Conservation (phyloP, 2,113 vertebrate species). For the Brienomyrus brachyistius region DNA sequence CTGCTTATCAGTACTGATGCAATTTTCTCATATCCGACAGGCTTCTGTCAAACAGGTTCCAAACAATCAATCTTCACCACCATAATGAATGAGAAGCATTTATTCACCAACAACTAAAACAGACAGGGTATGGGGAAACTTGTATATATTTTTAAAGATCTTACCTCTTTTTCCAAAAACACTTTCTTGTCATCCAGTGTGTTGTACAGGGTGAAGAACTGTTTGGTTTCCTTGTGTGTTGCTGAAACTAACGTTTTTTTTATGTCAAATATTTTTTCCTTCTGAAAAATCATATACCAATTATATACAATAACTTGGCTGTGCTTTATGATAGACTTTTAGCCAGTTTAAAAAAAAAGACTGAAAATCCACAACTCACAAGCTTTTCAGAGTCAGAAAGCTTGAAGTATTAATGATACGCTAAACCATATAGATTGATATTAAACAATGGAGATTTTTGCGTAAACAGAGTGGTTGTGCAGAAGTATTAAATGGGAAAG, state of each 20-base stretch:
- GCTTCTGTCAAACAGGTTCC: not conserved
- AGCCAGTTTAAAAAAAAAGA: not conserved
- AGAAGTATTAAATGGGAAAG: conserved; percentile 1
- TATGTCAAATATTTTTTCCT: not conserved
- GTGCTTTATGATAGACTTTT: not conserved
- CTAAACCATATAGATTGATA: not conserved
- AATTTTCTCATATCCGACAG: not conserved
- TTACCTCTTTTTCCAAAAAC: conserved; percentile 94
- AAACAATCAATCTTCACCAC: not conserved
- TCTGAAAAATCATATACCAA: not conserved
- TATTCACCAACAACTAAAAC: conserved; percentile 9
- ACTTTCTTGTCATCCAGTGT: conserved; percentile 97
- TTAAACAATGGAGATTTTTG: not conserved
- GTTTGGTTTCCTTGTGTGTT: conserved; percentile 97
- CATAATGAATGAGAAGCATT: not conserved
- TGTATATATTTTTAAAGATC: not conserved
- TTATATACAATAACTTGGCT: not conserved
- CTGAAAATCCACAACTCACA: not conserved
- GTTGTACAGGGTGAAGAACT: conserved; percentile 97
- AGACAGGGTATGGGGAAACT: not conserved
- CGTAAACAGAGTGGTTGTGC: not conserved
- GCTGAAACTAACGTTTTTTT: conserved; percentile 65
- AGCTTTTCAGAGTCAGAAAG: not conserved
- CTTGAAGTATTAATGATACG: not conserved
- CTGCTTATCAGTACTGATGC: not conserved